These are phyloP conservation scores for Varanus komodoensis DNA, from an alignment of 2,113 vertebrate species.

Conservation along the genomic window DNA sequence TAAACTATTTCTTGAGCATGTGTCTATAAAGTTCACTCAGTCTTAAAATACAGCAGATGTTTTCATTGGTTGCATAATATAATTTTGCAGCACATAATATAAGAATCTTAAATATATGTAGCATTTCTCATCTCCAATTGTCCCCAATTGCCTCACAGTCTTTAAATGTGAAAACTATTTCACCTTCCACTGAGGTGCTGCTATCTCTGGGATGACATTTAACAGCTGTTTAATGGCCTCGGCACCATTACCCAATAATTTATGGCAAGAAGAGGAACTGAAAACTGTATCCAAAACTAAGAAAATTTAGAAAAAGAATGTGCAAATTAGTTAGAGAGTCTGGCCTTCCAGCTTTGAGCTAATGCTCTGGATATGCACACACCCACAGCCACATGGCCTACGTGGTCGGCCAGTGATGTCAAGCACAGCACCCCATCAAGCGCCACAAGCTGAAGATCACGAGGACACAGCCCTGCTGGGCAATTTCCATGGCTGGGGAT, in stretches of 20 bases:
- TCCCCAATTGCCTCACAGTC: conserved; percentile 36
- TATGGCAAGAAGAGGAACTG: not conserved
- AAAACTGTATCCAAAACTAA: not conserved
- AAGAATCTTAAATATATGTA: conserved; percentile 10
- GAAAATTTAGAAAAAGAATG: not conserved
- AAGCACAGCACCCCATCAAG: not conserved
- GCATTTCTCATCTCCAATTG: conserved; percentile 26
- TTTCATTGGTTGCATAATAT: not conserved
- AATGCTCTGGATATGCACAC: not conserved
- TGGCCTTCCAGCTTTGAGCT: accelerated
- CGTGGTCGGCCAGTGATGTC: not conserved
- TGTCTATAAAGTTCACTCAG: not conserved
- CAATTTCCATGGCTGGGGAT: not conserved
- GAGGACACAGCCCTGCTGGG: not conserved
- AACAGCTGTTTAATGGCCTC: conserved; percentile 43
- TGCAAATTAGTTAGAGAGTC: not conserved
- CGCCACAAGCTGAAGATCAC: not conserved
- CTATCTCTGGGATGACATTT: conserved; percentile 34
- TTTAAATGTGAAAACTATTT: conserved; percentile 43
- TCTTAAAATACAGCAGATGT: not conserved
- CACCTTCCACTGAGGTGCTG: conserved; percentile 18
- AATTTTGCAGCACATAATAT: conserved; percentile 32
- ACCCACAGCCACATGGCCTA: not conserved
- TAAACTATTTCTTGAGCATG: conserved; percentile 31
- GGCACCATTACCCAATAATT: not conserved